phyloP scores from a whole-genome alignment of 1,140 invertebrate genomes.

The Atta texana region DNA sequence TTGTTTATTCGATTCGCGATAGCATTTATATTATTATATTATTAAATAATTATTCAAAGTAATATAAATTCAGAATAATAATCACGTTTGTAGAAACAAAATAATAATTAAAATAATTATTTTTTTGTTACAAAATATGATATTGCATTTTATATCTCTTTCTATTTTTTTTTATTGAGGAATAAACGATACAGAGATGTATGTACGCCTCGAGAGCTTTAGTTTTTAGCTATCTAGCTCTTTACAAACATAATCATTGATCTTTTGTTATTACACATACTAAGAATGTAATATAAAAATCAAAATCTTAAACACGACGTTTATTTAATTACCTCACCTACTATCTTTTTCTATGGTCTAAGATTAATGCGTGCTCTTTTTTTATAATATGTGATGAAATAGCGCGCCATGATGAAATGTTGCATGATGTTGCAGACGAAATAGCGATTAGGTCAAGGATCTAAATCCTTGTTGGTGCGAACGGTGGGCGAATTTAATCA shows the following conservation, averaged over 20 bases:
- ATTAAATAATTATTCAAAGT: neutral
- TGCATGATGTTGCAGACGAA: neutral
- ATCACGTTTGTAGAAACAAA: neutral
- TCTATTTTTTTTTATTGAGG: neutral
- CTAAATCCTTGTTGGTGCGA: constrained; percentile 67
- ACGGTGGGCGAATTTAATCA: constrained; percentile 70
- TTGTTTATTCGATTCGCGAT: neutral
- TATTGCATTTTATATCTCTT: constrained; percentile 11
- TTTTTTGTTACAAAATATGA: neutral
- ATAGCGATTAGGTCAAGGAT: constrained; percentile 70
- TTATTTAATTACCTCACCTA: no score
- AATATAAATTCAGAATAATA: neutral
- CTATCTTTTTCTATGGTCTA: no score
- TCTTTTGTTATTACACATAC: no score
- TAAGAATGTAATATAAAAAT: no score
- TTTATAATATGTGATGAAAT: constrained; percentile 38
- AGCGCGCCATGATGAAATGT: constrained; percentile 31
- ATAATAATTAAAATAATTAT: neutral
- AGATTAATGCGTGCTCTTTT: no score
- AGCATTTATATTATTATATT: neutral
- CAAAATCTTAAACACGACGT: no score
- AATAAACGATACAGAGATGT: no score
- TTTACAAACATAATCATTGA: no score
- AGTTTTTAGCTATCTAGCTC: no score
- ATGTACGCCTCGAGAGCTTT: no score